Conservation (phyloP, 2,888 invertebrate species). For the Drosophila koepferae region DNA sequence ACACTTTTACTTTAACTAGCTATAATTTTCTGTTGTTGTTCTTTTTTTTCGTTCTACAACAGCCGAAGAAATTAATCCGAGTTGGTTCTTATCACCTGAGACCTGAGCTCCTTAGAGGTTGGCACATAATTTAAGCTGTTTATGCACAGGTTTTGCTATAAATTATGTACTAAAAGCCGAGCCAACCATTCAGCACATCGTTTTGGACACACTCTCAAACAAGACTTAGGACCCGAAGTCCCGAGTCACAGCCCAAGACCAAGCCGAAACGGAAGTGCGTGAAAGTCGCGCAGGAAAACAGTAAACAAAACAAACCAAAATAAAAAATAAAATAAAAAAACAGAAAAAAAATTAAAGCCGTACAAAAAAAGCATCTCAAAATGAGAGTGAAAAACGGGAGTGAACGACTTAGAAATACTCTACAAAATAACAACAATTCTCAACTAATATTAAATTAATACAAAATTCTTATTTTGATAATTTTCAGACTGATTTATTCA, state of each 20-base stretch:
- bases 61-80: conserved; percentile 30
- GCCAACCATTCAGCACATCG: conserved; percentile 72
- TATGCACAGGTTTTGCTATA: conserved; percentile 67
- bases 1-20: background rate
- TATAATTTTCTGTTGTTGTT: background rate
- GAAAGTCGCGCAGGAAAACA: conserved; percentile 61
- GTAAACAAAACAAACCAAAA: conserved; percentile 41
- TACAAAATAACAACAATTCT: background rate
- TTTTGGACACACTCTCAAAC: conserved; percentile 54
- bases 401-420: background rate
- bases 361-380: background rate
- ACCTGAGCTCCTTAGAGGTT: conserved; percentile 22
- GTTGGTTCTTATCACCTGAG: conserved; percentile 36
- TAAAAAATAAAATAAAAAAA: background rate
- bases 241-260: background rate
- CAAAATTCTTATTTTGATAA: too few relatives aligned
- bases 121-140: conserved; percentile 73
- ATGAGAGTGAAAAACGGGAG: background rate
- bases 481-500: too few relatives aligned
- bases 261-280: conserved; percentile 65
- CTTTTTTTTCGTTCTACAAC: background rate
- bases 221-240: conserved; percentile 9
- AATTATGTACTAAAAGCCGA: conserved; percentile 76
- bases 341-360: conserved; percentile 6
- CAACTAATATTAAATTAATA: too few relatives aligned